phyloP scores from a whole-genome alignment of 1,140 invertebrate species.

The Dolichoris vasculosae region DNA sequence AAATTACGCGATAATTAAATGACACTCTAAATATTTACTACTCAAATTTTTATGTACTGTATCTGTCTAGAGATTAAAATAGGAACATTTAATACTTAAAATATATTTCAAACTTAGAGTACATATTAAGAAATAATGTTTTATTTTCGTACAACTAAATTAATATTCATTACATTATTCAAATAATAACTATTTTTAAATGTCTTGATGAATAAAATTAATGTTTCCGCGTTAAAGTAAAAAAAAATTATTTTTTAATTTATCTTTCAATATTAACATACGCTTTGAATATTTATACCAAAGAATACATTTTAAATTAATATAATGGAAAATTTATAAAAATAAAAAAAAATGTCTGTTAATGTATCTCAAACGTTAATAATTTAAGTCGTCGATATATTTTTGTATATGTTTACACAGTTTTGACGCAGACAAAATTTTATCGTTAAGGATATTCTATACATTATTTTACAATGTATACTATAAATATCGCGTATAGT shows the following conservation, averaged over 20 bases:
- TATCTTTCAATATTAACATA: too few species aligned
- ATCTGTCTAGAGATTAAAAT: neutral
- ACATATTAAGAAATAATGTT: too few species aligned
- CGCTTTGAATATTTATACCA: too few species aligned
- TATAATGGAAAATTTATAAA: neutral
- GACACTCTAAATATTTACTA: neutral
- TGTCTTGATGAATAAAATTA: too few species aligned
- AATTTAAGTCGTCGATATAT: neutral
- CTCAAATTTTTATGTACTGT: neutral
- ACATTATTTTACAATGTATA: neutral
- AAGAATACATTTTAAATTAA: too few species aligned
- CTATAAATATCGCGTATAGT: too few species aligned
- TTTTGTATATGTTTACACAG: neutral
- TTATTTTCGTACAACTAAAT: too few species aligned
- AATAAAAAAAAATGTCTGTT: neutral
- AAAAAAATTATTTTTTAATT: too few species aligned
- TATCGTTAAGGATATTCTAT: neutral
- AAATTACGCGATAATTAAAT: neutral
- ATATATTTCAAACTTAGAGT: neutral
- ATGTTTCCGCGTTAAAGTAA: too few species aligned
- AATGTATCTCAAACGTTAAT: neutral
- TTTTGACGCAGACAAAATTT: neutral
- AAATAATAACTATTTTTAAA: too few species aligned
- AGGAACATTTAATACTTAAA: neutral
- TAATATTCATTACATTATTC: too few species aligned